Evolutionary conservation across 2,113 vertebrate genomes (phyloP).

Genomic region (Phylloscopus trochilus): DNA sequence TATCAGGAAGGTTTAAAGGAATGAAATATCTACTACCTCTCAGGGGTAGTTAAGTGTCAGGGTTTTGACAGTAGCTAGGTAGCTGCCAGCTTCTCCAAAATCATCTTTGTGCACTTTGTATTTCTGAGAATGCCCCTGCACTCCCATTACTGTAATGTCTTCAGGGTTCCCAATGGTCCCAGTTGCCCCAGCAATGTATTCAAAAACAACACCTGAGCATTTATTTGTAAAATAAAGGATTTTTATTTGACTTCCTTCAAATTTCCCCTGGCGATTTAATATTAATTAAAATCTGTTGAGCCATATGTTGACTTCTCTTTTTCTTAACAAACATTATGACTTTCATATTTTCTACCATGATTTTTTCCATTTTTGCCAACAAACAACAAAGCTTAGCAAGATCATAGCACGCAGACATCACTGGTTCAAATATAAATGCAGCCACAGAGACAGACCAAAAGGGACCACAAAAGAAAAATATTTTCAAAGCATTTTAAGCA

Average conservation of each 20-base stretch:
- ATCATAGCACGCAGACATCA: background rate
- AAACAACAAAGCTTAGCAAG: constrained; percentile 20
- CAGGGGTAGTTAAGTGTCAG: background rate
- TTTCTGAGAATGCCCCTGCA: background rate
- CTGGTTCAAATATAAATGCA: background rate
- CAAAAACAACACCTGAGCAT: constrained; percentile 12
- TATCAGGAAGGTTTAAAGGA: background rate
- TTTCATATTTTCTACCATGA: background rate
- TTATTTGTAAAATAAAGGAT: constrained; percentile 42
- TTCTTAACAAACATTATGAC: constrained; percentile 49
- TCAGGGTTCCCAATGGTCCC: background rate
- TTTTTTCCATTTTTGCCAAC: constrained; percentile 26
- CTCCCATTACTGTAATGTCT: background rate
- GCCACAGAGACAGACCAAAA: background rate
- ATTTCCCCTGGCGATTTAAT: constrained; percentile 18
- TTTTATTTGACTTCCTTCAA: constrained; percentile 32
- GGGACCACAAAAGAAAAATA: background rate
- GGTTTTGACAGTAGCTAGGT: background rate
- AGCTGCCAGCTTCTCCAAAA: background rate
- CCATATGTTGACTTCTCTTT: constrained; percentile 41
- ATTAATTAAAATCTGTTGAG: constrained; percentile 62
- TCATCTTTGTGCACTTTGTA: background rate
- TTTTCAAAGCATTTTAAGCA: background rate
- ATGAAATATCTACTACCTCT: background rate
- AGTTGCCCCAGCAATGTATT: background rate